Evolutionary conservation across 2,888 invertebrate species (phyloP), one percentile per base, ranked within the genome.

Genomic region (Parnassius mnemosyne): DNA sequence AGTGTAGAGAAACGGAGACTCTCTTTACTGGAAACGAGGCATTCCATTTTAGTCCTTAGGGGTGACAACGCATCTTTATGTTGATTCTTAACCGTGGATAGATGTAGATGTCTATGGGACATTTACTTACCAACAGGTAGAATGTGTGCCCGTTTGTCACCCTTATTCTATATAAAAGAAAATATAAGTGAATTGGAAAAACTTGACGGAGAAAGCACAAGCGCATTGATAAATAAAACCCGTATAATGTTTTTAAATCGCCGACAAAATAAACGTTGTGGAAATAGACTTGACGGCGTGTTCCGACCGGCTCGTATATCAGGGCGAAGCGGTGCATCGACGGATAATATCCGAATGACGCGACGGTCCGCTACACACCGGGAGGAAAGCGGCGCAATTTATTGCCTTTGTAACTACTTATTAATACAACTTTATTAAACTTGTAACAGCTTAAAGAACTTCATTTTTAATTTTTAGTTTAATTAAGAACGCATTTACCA

Each of bases 211-310:
- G 13, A 13, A 49, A 49, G 54, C 54, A 43, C 44, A 43, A 43
- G 16, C 43, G 43, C 42, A 16, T 43, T 13, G 16, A 53, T 16
- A 16, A 16, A 54, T 43, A 16, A 13, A 44, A 10, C 43, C 42
- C 3, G 25, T 13, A 13, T 53, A 53, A 42, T 42, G 53, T 54
- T 54, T 42, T 49, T 13, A 42, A 20, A 51, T 51, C 51, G 16
- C 43, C 16, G 16, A 54, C 54, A 54, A 53, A 53, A 53, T 53
- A 42, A 53, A 53, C 42, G 53, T 43, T 53, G 43, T 53, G 53
- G 53, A 53, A 53, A 54, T 54, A 16, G 54, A 43, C 54, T 54
- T 43, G 54, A 42, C 54, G 43, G 54, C 43, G 54, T 16, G 10
- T 41, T 49, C 49, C 49, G 13, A 49, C 46, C 46, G 46, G 13